phyloP scores from a whole-genome alignment of 2,113 vertebrate genomes.

The Sula dactylatra region DNA sequence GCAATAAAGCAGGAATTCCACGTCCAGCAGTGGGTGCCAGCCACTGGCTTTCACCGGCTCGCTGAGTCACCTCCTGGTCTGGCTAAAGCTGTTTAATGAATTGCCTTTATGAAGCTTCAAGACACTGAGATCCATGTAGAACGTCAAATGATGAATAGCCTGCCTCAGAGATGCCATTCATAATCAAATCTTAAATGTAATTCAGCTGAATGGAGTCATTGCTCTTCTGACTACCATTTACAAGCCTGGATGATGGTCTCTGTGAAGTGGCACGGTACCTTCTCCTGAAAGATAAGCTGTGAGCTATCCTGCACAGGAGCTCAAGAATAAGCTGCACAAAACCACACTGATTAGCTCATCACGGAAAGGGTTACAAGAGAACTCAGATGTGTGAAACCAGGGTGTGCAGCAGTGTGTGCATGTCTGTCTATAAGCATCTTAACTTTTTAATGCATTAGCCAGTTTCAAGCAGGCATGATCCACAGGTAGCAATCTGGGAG shows the following conservation, averaged over 20 bases:
- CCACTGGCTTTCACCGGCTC: neutral
- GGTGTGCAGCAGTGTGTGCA: neutral
- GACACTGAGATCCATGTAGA: constrained; percentile 44
- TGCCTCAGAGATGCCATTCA: constrained; percentile 55
- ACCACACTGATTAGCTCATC: neutral
- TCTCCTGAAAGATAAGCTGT: neutral
- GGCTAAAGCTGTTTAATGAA: constrained; percentile 65
- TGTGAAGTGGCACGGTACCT: neutral
- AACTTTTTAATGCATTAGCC: neutral
- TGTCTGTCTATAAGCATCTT: neutral
- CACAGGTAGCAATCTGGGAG: neutral
- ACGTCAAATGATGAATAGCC: constrained; percentile 69
- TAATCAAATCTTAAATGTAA: constrained; percentile 74
- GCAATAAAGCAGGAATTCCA: neutral
- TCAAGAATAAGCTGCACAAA: neutral
- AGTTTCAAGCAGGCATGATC: neutral
- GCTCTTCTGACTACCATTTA: constrained; percentile 37
- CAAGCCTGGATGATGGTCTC: neutral
- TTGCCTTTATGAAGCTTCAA: constrained; percentile 62
- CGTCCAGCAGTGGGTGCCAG: neutral
- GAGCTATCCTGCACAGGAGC: neutral
- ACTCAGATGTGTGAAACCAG: neutral
- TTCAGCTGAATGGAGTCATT: constrained; percentile 42
- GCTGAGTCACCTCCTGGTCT: constrained; percentile 15
- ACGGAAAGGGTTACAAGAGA: neutral